Conservation (phyloP, 1,140 invertebrate genomes). For the Oedothorax gibbosus region DNA sequence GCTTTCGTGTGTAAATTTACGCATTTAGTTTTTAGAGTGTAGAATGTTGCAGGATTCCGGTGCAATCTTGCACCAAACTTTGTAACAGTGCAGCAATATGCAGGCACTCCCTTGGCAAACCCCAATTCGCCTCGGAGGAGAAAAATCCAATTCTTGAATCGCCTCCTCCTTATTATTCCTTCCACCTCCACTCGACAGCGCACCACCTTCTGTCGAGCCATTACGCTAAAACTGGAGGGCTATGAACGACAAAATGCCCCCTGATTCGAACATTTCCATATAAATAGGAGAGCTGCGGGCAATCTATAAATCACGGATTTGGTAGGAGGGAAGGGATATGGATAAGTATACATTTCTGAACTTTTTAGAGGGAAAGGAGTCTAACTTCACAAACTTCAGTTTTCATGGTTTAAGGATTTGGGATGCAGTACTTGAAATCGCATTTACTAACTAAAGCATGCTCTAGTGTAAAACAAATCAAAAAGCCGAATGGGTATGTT, state of each 20-base stretch:
- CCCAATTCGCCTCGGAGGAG: background rate
- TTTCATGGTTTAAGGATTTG: background rate
- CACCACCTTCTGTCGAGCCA: conserved; percentile 30
- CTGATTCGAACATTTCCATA: conserved; percentile 60
- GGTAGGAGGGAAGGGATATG: too few species aligned
- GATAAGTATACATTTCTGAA: too few species aligned
- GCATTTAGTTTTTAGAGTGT: too few species aligned
- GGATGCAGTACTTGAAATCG: conserved; percentile 11
- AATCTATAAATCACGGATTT: conserved; percentile 58
- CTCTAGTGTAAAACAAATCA: too few species aligned
- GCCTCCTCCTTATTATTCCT: conserved; percentile 57
- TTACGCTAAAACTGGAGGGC: conserved; percentile 57
- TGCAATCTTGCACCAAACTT: too few species aligned
- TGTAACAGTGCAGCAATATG: too few species aligned
- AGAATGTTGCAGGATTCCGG: too few species aligned
- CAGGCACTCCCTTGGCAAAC: conserved; percentile 1
- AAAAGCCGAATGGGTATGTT: too few species aligned
- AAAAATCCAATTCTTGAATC: conserved; percentile 50
- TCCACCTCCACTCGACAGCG: conserved; percentile 38
- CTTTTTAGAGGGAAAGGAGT: too few species aligned
- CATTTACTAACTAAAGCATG: too few species aligned
- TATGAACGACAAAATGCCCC: conserved; percentile 60
- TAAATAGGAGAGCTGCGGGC: conserved; percentile 57
- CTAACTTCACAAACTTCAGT: too few species aligned
- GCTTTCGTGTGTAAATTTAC: too few species aligned